Evolutionary conservation across 2,797 vertebrate genomes (phyloP).

Genomic region (Helarctos malayanus): DNA sequence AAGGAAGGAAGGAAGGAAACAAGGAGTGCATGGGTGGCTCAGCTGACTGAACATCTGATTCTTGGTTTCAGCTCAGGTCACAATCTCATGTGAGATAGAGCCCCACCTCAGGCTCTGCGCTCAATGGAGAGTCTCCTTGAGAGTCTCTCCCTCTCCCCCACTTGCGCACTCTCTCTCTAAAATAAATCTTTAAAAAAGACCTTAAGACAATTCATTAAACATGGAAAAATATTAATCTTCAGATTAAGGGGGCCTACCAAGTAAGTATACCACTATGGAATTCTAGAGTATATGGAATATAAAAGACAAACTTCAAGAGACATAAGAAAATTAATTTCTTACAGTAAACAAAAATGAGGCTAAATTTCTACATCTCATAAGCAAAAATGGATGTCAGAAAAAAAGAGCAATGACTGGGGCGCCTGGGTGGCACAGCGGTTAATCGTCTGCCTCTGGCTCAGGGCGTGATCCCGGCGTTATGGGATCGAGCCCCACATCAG

Average conservation of each 20-base stretch:
- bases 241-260: not conserved
- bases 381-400: not conserved
- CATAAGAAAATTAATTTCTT: not conserved
- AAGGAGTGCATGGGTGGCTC: too few relatives aligned
- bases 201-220: not conserved
- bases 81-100: too few relatives aligned
- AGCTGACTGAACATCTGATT: too few relatives aligned
- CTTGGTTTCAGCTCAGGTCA: too few relatives aligned
- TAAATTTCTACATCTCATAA: not conserved
- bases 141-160: not conserved
- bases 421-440: too few relatives aligned
- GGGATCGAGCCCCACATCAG: too few relatives aligned
- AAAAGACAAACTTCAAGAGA: not conserved
- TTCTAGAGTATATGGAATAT: not conserved
- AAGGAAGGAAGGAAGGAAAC: too few relatives aligned
- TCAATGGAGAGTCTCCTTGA: not conserved
- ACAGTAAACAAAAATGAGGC: not conserved
- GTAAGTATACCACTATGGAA: not conserved
- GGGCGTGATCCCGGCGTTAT: too few relatives aligned
- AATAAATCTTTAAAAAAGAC: not conserved
- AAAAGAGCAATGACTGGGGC: not conserved
- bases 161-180: not conserved
- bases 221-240: not conserved
- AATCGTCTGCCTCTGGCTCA: too few relatives aligned
- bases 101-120: too few relatives aligned